phyloP scores from a whole-genome alignment of 2,888 invertebrate species.

The Conops quadrifasciatus region DNA sequence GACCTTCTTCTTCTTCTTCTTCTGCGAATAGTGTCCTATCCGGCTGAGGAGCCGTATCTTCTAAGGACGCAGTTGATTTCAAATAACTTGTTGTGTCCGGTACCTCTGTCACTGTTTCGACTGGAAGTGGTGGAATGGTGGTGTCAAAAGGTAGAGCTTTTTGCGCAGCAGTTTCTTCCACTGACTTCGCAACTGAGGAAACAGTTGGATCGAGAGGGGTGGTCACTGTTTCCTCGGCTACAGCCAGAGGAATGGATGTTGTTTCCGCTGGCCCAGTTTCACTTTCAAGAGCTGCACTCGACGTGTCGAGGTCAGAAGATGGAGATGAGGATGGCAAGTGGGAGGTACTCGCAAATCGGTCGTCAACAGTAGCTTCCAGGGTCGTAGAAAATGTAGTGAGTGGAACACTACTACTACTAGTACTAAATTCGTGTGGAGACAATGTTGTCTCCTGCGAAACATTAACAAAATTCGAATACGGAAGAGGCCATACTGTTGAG shows the following conservation, averaged over 20 bases:
- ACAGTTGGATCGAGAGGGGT: not conserved
- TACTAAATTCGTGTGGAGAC: not conserved
- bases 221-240: not conserved
- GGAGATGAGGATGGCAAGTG: no score
- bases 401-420: no score
- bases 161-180: not conserved
- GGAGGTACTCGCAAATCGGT: no score
- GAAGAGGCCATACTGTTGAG: not conserved
- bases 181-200: constrained; percentile 3
- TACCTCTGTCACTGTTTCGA: not conserved
- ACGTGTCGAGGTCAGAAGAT: not conserved
- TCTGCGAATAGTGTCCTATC: constrained; percentile 15
- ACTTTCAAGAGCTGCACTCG: constrained; percentile 9
- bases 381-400: constrained; percentile 5
- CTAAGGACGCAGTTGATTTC: no score
- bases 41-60: no score
- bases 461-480: not conserved
- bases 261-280: constrained; percentile 28
- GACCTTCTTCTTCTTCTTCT: no score
- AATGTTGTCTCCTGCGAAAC: not conserved
- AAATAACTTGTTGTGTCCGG: not conserved
- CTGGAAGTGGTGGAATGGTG: constrained; percentile 28
- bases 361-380: not conserved
- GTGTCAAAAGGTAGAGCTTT: constrained; percentile 4
- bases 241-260: constrained; percentile 28